phyloP scores from a whole-genome alignment of 2,888 invertebrate genomes.

The Neocrepidodera transversa region DNA sequence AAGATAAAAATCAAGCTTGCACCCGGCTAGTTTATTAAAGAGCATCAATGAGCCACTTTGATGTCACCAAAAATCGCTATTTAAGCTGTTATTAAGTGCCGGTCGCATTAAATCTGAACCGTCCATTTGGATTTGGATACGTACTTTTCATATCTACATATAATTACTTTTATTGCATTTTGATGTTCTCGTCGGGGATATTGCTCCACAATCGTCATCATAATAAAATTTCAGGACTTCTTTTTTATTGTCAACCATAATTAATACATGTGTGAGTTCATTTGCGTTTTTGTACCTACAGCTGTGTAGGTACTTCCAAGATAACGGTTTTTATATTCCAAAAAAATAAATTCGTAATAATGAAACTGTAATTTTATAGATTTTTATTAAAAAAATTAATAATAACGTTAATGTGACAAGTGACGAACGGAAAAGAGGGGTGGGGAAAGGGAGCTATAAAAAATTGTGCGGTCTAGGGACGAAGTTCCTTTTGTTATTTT shows the following conservation, averaged over 20 bases:
- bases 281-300: conserved; percentile 19
- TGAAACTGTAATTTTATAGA: no score
- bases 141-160: conserved; percentile 13
- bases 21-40: conserved; percentile 22
- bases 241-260: conserved; percentile 20
- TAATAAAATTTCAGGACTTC: conserved; percentile 18
- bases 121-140: conserved; percentile 14
- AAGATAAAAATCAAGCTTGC: conserved; percentile 7
- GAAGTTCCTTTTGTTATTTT: no score
- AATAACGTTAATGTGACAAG: no score
- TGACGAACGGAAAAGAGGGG: no score
- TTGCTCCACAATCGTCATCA: conserved; percentile 21
- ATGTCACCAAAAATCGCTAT: conserved; percentile 15
- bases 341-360: no score
- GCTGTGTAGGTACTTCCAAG: conserved; percentile 1
- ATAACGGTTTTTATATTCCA: no score
- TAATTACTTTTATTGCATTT: conserved; percentile 25
- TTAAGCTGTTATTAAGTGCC: conserved; percentile 19
- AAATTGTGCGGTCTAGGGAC: no score
- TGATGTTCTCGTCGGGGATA: conserved; percentile 13
- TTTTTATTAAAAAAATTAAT: no score
- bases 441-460: no score
- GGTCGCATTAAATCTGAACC: conserved; percentile 24
- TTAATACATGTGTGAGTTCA: conserved; percentile 14
- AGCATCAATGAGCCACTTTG: conserved; percentile 6